Conservation (phyloP, 2,797 vertebrate species). For the Avahi laniger region DNA sequence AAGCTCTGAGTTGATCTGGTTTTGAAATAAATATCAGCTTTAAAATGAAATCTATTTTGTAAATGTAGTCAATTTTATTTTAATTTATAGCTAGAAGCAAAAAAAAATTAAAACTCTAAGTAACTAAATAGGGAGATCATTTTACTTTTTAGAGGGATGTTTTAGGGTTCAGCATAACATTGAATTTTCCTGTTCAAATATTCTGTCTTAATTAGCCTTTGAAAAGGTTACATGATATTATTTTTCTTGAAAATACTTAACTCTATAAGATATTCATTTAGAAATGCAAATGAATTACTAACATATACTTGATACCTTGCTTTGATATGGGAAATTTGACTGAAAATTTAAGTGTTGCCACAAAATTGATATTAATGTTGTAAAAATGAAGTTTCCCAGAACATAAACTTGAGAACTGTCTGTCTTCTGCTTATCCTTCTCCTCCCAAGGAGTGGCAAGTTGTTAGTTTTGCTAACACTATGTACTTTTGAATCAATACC, state of each 20-base stretch:
- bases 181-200: conserved; percentile 7
- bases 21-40: neutral
- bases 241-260: conserved; percentile 41
- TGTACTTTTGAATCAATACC: conserved; percentile 18
- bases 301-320: neutral
- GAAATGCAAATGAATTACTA: conserved; percentile 3
- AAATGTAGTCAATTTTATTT: neutral
- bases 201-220: neutral
- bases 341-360: neutral
- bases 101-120: neutral
- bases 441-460: neutral
- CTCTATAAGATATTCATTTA: neutral
- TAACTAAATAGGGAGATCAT: neutral
- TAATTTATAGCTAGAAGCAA: neutral
- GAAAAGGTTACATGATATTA: neutral
- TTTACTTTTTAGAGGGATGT: neutral
- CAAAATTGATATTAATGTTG: neutral
- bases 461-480: neutral
- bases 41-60: neutral
- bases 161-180: neutral
- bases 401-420: neutral
- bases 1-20: neutral
- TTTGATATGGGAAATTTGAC: neutral
- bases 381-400: neutral
- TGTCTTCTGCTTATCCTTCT: neutral